phyloP scores from a whole-genome alignment of 2,888 invertebrate species.

The Caradrina clavipalpis region DNA sequence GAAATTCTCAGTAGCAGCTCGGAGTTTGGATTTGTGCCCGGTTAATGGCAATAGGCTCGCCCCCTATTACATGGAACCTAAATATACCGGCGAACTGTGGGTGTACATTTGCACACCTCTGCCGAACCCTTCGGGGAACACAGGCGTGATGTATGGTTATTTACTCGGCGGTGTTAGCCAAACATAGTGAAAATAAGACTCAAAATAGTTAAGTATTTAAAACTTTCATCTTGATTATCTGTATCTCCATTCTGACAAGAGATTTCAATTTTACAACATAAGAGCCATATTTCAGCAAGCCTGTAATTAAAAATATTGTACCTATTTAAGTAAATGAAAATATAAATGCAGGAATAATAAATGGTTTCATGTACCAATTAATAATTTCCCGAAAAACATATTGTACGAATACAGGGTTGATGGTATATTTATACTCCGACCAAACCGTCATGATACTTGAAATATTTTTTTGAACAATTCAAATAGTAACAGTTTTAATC shows the following conservation, averaged over 20 bases:
- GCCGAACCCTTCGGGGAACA: too few species aligned
- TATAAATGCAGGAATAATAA: slow-evolving; percentile 6
- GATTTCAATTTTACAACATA: not conserved
- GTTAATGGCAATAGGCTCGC: too few species aligned
- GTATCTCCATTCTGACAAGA: not conserved
- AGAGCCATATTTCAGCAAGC: not conserved
- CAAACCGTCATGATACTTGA: slow-evolving; percentile 37
- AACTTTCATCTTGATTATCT: too few species aligned
- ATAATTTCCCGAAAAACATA: slow-evolving; percentile 19
- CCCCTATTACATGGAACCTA: too few species aligned
- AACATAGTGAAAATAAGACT: too few species aligned
- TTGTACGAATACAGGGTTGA: slow-evolving; percentile 16
- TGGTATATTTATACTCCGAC: slow-evolving; percentile 35
- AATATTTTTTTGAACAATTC: slow-evolving; percentile 7
- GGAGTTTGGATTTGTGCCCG: too few species aligned
- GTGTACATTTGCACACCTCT: too few species aligned
- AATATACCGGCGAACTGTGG: too few species aligned
- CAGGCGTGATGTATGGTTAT: too few species aligned
- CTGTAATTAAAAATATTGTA: slow-evolving; percentile 2
- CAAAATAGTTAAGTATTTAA: too few species aligned
- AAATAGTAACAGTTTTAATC: not conserved
- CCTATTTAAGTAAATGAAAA: slow-evolving; percentile 12
- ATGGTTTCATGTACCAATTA: slow-evolving; percentile 11
- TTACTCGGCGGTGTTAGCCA: too few species aligned
- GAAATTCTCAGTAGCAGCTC: too few species aligned